Percentiles rank a stretch among this genome's conserved stretches.
Conservation (phyloP, 2,113 vertebrate genomes). For the Capra hircus region DNA sequence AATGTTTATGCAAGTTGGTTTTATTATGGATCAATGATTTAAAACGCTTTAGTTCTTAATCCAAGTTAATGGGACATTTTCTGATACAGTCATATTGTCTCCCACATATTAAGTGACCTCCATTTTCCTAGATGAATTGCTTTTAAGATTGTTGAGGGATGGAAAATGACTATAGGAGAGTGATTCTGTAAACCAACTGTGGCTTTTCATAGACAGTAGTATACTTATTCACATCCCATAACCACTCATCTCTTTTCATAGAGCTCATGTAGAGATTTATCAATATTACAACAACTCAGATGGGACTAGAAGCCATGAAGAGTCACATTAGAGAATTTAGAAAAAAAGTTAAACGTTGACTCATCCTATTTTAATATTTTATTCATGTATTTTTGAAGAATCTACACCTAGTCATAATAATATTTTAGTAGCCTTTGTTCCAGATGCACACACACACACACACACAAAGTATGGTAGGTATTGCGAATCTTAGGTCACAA, state of each 20-base stretch:
- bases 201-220: neutral
- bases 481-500: neutral
- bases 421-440: neutral
- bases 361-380: neutral
- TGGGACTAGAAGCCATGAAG: neutral
- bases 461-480: neutral
- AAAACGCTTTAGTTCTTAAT: neutral
- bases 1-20: slow-evolving; percentile 1
- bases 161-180: neutral
- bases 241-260: neutral
- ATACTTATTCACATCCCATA: neutral
- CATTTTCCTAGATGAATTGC: neutral
- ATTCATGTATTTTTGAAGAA: neutral
- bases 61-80: neutral
- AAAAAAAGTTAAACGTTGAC: neutral
- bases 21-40: neutral
- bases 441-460: neutral
- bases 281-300: neutral
- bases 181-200: neutral
- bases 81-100: neutral
- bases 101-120: neutral
- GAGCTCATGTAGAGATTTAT: neutral
- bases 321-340: neutral
- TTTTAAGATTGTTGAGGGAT: neutral
- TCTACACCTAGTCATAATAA: neutral